phyloP scores from a whole-genome alignment of 2,113 vertebrate species.

The Uropsilus gracilis region DNA sequence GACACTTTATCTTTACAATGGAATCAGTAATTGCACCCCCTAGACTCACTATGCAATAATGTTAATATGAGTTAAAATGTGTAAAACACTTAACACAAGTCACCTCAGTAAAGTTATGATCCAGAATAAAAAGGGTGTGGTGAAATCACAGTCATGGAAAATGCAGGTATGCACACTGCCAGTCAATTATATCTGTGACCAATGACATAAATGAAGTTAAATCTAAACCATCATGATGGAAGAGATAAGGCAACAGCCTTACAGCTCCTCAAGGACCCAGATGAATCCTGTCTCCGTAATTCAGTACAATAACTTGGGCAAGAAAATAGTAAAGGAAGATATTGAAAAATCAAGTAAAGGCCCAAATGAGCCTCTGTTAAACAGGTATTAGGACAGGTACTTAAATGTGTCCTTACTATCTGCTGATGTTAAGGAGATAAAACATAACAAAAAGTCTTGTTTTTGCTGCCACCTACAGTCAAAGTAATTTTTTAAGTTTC shows the following conservation, averaged over 20 bases:
- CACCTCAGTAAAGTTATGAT: neutral
- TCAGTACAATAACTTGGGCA: neutral
- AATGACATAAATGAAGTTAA: neutral
- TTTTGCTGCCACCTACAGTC: constrained; percentile 82
- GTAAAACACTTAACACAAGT: neutral
- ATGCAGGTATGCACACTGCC: neutral
- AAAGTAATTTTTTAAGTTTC: constrained; percentile 71
- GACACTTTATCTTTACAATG: constrained; percentile 31
- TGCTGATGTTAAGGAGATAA: constrained; percentile 31
- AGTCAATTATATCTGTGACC: neutral
- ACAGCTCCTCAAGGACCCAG: neutral
- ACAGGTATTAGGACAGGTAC: neutral
- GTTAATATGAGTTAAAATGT: neutral
- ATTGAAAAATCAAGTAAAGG: neutral
- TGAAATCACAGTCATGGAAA: neutral
- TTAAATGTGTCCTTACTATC: neutral
- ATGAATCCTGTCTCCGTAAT: neutral
- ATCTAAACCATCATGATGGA: neutral
- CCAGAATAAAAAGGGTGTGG: neutral
- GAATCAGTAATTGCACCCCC: neutral
- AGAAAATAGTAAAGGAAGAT: neutral
- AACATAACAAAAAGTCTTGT: constrained; percentile 70
- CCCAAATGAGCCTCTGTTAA: neutral
- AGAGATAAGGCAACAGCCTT: neutral
- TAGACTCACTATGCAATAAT: neutral